A percentile compares a stretch with the other conserved stretches of the same genome.
Evolutionary conservation across 2,113 vertebrate species (phyloP).

Genomic region (Carettochelys insculpta): DNA sequence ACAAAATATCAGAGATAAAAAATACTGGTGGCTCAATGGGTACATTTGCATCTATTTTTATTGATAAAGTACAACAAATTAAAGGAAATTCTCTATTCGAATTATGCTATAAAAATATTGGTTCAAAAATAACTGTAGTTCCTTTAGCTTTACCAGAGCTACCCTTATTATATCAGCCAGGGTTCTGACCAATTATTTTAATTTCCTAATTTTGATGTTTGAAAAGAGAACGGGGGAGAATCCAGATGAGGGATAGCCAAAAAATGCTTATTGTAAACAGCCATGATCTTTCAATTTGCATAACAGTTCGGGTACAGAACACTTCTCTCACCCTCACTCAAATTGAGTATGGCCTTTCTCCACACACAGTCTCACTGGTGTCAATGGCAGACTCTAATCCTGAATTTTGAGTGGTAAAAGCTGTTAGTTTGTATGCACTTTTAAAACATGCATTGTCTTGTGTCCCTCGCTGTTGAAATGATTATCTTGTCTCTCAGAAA

Average conservation of each 20-base stretch:
- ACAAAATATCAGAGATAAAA: neutral
- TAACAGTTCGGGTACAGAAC: neutral
- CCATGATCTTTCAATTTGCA: neutral
- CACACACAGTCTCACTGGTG: neutral
- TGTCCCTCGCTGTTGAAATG: neutral
- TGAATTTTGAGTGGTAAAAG: neutral
- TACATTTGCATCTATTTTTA: neutral
- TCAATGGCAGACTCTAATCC: neutral
- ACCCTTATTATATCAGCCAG: accelerated
- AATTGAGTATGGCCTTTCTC: accelerated
- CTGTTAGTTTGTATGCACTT: neutral
- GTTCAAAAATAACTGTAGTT: neutral
- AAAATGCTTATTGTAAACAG: neutral
- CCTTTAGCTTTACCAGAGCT: neutral
- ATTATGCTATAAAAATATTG: neutral
- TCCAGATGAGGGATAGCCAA: neutral
- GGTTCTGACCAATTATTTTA: neutral
- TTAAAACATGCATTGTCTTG: neutral
- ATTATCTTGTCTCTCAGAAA: neutral
- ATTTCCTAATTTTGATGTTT: neutral
- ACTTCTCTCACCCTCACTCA: neutral
- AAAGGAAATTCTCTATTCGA: neutral
- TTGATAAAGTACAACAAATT: neutral
- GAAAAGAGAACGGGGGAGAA: neutral
- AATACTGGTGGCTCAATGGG: neutral